These are phyloP conservation scores for Sphyrna mokarran DNA, from an alignment of 2,113 vertebrate genomes.

Conservation along the genomic window DNA sequence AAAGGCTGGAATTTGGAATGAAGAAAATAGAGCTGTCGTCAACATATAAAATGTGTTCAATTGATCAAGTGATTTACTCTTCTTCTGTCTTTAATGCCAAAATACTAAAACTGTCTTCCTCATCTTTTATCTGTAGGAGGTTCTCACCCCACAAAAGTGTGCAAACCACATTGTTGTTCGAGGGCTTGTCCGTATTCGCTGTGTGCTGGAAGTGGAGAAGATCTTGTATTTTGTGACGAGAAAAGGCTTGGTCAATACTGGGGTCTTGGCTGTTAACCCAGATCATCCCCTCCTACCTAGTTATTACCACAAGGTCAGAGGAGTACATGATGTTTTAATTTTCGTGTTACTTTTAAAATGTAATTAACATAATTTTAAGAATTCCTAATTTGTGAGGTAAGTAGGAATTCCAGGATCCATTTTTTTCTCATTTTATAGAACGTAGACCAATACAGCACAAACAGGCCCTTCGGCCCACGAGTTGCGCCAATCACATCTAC, in stretches of 20 bases:
- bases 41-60: neutral
- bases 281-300: slow-evolving; percentile 76
- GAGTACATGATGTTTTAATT: neutral
- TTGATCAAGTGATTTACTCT: neutral
- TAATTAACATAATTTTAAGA: neutral
- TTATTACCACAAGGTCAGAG: slow-evolving; percentile 69
- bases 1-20: neutral
- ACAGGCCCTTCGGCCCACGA: too few relatives aligned
- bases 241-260: slow-evolving; percentile 93
- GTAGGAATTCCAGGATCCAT: too few relatives aligned
- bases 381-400: too few relatives aligned
- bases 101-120: slow-evolving; percentile 16
- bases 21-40: neutral
- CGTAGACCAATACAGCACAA: too few relatives aligned
- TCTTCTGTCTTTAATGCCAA: neutral
- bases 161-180: slow-evolving; percentile 79
- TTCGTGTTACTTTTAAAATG: neutral
- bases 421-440: too few relatives aligned
- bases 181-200: slow-evolving; percentile 85
- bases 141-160: slow-evolving; percentile 79
- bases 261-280: slow-evolving; percentile 64
- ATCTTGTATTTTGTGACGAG: slow-evolving; percentile 91
- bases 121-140: slow-evolving; percentile 63
- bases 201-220: slow-evolving; percentile 82
- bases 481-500: too few relatives aligned